These are phyloP conservation scores for Lasioglossum zephyrum DNA, from an alignment of 2,888 invertebrate genomes.

Conservation along the genomic window DNA sequence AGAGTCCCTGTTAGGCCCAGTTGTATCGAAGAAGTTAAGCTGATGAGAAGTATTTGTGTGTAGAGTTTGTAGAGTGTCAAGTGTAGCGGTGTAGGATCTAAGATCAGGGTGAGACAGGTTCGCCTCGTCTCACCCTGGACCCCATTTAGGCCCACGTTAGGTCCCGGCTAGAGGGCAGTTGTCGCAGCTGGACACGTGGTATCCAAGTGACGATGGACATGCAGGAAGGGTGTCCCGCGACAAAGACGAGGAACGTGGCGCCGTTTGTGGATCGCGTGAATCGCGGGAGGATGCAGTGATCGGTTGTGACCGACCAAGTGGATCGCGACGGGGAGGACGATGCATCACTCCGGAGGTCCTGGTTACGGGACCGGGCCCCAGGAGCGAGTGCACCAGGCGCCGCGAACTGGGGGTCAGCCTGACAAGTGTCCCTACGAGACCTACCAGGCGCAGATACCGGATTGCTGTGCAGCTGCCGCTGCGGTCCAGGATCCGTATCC, in stretches of 20 bases:
- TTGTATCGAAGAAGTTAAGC: no score
- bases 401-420: slow-evolving; percentile 72
- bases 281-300: slow-evolving; percentile 69
- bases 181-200: slow-evolving; percentile 15
- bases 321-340: slow-evolving; percentile 65
- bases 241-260: slow-evolving; percentile 58
- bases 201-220: slow-evolving; percentile 52
- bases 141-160: slow-evolving; percentile 35
- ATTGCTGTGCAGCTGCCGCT: slow-evolving; percentile 84
- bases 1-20: no score
- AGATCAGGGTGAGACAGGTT: background rate
- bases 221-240: slow-evolving; percentile 46
- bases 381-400: slow-evolving; percentile 78
- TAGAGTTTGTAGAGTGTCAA: background rate
- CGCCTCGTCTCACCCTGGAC: slow-evolving; percentile 44
- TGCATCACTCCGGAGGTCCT: slow-evolving; percentile 80
- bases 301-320: slow-evolving; percentile 52
- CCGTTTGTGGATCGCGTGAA: slow-evolving; percentile 49
- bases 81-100: background rate
- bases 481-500: slow-evolving; percentile 82
- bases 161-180: slow-evolving; percentile 27
- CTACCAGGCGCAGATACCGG: slow-evolving; percentile 83
- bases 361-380: slow-evolving; percentile 81
- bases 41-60: no score
- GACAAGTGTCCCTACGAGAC: slow-evolving; percentile 82